A percentile compares a stretch with the other conserved stretches of the same genome.
phyloP scores from a whole-genome alignment of 2,888 invertebrate genomes.

The Mythimna vitellina region DNA sequence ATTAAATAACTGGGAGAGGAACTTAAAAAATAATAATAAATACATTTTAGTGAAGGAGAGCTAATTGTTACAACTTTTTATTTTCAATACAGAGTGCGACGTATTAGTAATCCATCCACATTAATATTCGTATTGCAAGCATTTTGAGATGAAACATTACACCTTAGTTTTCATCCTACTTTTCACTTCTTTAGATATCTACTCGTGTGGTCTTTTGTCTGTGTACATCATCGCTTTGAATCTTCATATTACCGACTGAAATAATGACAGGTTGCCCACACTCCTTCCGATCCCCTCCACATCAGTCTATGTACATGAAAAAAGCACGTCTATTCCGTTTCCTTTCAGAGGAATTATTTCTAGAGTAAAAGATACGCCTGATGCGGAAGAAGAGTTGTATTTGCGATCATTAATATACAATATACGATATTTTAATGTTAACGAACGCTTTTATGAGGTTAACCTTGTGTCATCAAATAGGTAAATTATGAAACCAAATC shows the following conservation, averaged over 20 bases:
- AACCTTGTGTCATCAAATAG: too few species aligned
- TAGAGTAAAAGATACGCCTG: too few species aligned
- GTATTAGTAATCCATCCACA: too few species aligned
- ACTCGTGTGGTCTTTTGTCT: neutral
- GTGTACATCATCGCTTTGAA: conserved; percentile 9
- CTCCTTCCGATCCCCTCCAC: too few species aligned
- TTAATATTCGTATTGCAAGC: too few species aligned
- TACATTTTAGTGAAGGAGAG: neutral
- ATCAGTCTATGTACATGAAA: too few species aligned
- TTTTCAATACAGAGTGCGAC: too few species aligned
- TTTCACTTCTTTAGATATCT: conserved; percentile 3
- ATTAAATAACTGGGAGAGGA: neutral
- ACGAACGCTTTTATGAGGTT: too few species aligned
- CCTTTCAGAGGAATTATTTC: too few species aligned
- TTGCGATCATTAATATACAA: neutral
- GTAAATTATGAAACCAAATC: neutral
- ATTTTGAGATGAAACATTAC: neutral
- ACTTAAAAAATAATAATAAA: neutral
- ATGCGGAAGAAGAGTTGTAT: neutral
- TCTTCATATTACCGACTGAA: conserved; percentile 1
- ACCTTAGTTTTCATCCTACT: neutral
- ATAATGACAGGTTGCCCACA: conserved; percentile 13
- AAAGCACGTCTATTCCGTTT: too few species aligned
- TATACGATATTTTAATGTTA: neutral
- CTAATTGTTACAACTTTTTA: too few species aligned